Conservation (phyloP, 2,797 vertebrate genomes). For the Microhierax caerulescens region DNA sequence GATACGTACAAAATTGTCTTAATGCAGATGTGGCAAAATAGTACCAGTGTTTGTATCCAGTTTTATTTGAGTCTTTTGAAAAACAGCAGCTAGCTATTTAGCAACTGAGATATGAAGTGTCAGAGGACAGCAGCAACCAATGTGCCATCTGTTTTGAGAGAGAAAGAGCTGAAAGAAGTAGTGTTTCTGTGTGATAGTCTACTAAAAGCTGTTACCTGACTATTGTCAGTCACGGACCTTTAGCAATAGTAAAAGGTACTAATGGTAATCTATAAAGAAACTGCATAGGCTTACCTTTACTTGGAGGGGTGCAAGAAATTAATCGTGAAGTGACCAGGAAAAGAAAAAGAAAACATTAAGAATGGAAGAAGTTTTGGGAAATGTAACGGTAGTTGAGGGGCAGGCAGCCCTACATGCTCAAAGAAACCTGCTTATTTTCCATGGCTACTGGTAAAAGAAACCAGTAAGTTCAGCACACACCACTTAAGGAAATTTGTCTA, state of each 20-base stretch:
- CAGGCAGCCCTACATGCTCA: not conserved
- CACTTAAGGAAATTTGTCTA: conserved; percentile 1
- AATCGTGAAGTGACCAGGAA: not conserved
- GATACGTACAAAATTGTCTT: not conserved
- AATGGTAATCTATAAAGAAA: not conserved
- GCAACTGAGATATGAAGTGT: not conserved
- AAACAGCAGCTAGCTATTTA: not conserved
- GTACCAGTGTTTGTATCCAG: not conserved
- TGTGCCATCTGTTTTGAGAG: not conserved
- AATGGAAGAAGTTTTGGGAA: not conserved
- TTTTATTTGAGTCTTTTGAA: not conserved
- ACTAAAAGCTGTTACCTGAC: not conserved
- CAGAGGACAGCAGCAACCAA: not conserved
- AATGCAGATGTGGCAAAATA: not conserved
- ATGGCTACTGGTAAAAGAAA: not conserved
- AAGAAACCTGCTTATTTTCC: not conserved
- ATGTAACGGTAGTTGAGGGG: not conserved
- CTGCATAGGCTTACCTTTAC: not conserved
- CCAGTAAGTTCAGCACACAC: not conserved
- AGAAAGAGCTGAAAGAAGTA: not conserved
- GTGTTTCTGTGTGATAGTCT: not conserved
- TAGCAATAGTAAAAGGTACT: not conserved
- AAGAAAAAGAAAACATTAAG: not conserved
- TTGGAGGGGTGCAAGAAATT: not conserved
- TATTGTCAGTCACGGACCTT: not conserved